Percentiles rank a stretch among this genome's conserved stretches.
phyloP scores from a whole-genome alignment of 1,140 invertebrate genomes.

The Microplitis demolitor region DNA sequence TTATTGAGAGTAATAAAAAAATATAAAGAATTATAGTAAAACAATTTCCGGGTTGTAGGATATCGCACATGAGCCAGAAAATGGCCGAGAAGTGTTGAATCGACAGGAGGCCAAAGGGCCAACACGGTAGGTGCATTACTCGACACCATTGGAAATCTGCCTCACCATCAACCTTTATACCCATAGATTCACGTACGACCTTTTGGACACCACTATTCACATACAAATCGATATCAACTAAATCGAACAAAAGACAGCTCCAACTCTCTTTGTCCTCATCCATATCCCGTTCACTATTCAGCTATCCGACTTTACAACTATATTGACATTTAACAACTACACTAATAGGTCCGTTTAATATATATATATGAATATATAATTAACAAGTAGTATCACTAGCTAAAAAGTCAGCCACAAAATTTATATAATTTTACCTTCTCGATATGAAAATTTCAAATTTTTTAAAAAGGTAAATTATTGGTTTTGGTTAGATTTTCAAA shows the following conservation, averaged over 20 bases:
- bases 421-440: too few species aligned
- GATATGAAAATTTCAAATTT: too few species aligned
- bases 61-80: background rate
- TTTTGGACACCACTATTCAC: background rate
- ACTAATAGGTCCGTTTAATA: too few species aligned
- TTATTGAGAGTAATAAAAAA: background rate
- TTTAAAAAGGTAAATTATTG: too few species aligned
- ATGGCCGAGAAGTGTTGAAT: constrained; percentile 26
- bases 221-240: constrained; percentile 18
- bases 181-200: background rate
- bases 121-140: constrained; percentile 42
- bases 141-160: constrained; percentile 21
- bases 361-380: too few species aligned
- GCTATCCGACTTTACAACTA: background rate
- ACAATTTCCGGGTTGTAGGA: background rate
- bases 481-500: too few species aligned
- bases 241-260: constrained; percentile 11
- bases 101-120: constrained; percentile 35
- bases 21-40: background rate
- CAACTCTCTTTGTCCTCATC: background rate
- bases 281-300: background rate
- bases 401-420: too few species aligned
- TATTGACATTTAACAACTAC: too few species aligned
- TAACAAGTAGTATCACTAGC: too few species aligned
- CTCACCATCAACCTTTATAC: background rate